A percentile compares a stretch with the other conserved stretches of the same genome.
phyloP scores from a whole-genome alignment of 23 tunicate species.

The Clavelina lepadiformis region DNA sequence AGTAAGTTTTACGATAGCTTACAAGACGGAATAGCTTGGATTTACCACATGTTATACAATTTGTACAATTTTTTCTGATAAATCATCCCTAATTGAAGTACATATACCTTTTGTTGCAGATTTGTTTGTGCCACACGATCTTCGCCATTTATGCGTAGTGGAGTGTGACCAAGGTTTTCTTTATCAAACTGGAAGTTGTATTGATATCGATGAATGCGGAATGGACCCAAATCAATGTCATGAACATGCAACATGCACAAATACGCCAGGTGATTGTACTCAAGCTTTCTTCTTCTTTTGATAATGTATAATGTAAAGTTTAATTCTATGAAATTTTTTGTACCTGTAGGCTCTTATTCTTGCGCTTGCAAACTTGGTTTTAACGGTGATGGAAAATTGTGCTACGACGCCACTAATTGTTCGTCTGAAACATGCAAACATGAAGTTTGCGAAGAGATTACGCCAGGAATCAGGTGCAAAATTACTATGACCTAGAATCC shows the following conservation, averaged over 20 bases:
- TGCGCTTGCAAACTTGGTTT: conserved; percentile 50
- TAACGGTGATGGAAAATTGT: conserved; percentile 8
- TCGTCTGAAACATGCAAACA: conserved; percentile 27
- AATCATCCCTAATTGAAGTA: background rate
- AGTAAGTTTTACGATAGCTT: too few species aligned
- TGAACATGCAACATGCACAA: conserved; percentile 40
- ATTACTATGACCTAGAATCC: background rate
- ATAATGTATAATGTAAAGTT: background rate
- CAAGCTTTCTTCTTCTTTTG: background rate
- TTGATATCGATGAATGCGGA: conserved; percentile 60
- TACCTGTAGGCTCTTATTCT: conserved; percentile 28
- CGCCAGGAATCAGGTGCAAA: conserved; percentile 44
- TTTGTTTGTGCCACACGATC: too few species aligned
- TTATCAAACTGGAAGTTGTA: conserved; percentile 38
- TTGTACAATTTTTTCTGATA: too few species aligned
- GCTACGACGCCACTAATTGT: conserved; percentile 58
- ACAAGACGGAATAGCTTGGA: too few species aligned
- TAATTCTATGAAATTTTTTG: background rate
- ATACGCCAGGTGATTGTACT: conserved; percentile 34
- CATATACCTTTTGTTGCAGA: too few species aligned
- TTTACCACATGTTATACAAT: too few species aligned
- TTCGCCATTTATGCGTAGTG: conserved; percentile 18
- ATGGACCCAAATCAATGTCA: conserved; percentile 8
- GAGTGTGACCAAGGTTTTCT: conserved; percentile 24
- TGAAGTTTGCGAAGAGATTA: conserved; percentile 52